A percentile compares a stretch with the other conserved stretches of the same genome.
phyloP scores from a whole-genome alignment of 2,888 invertebrate species.

The Napeogenes sylphis region DNA sequence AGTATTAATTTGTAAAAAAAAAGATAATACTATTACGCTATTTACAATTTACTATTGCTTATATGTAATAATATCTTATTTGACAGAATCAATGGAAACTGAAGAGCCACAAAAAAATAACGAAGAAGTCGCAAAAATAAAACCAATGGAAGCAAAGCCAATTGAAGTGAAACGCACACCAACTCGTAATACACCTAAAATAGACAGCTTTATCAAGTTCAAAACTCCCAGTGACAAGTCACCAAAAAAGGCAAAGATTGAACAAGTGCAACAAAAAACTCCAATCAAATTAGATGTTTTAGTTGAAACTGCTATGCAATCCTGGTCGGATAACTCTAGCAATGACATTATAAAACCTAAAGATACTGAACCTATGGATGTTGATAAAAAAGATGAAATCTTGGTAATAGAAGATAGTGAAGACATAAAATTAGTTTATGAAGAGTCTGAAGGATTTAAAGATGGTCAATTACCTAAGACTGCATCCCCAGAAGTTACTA shows the following conservation, averaged over 20 bases:
- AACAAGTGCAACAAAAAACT: slow-evolving; percentile 48
- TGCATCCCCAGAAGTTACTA: slow-evolving; percentile 11
- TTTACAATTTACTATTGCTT: too few species aligned
- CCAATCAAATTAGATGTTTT: slow-evolving; percentile 63
- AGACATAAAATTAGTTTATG: slow-evolving; percentile 76
- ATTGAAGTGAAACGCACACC: slow-evolving; percentile 35
- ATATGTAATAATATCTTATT: too few species aligned
- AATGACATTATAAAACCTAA: slow-evolving; percentile 56
- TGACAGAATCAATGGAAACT: slow-evolving; percentile 52
- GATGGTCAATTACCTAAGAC: slow-evolving; percentile 29
- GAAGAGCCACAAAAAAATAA: slow-evolving; percentile 36
- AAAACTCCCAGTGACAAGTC: slow-evolving; percentile 58
- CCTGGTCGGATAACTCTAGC: slow-evolving; percentile 72
- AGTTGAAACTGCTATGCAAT: slow-evolving; percentile 69
- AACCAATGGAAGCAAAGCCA: slow-evolving; percentile 29
- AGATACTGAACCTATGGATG: slow-evolving; percentile 35
- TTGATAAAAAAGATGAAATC: slow-evolving; percentile 32
- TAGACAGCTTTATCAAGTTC: slow-evolving; percentile 63
- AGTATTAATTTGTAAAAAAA: too few species aligned
- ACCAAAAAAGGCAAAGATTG: slow-evolving; percentile 49
- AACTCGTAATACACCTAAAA: slow-evolving; percentile 41
- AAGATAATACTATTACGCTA: too few species aligned
- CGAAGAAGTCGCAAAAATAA: slow-evolving; percentile 27
- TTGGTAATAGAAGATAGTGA: slow-evolving; percentile 63
- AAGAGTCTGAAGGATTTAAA: slow-evolving; percentile 53